Conservation (phyloP, 2,888 invertebrate genomes). For the Erebia ligea region DNA sequence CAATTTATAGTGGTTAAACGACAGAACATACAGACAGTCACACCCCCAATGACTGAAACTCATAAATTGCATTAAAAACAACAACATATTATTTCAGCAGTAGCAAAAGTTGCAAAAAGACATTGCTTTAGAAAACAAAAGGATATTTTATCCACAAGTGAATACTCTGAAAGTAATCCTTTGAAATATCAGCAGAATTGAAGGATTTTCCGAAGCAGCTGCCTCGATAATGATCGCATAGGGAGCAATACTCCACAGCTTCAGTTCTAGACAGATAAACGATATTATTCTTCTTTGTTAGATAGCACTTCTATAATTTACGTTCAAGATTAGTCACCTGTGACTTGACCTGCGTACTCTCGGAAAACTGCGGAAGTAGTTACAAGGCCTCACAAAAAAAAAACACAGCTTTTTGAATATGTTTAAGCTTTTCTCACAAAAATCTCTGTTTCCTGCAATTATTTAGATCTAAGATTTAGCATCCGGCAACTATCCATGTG, state of each 20-base stretch:
- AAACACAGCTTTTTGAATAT: too few species aligned
- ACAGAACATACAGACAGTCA: too few species aligned
- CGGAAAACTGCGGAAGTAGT: background rate
- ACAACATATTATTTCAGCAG: background rate
- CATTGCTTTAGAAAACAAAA: constrained; percentile 10
- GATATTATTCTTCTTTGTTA: constrained; percentile 1
- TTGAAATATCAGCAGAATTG: constrained; percentile 12
- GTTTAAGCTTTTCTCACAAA: too few species aligned
- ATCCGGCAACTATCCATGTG: too few species aligned
- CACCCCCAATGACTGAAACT: too few species aligned
- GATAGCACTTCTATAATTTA: background rate
- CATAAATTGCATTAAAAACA: too few species aligned
- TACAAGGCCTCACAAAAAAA: background rate
- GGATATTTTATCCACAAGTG: constrained; percentile 1
- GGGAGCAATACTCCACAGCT: constrained; percentile 14
- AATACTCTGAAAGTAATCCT: background rate
- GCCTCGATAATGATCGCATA: constrained; percentile 11
- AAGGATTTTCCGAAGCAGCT: constrained; percentile 16
- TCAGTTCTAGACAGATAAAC: constrained; percentile 1
- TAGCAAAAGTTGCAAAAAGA: background rate
- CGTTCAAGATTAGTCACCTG: background rate
- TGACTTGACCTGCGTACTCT: background rate
- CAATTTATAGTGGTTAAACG: too few species aligned
- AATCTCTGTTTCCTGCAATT: too few species aligned
- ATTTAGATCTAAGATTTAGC: too few species aligned